Conservation (phyloP, 1,140 invertebrate genomes). For the Cyphomyrmex costatus region DNA sequence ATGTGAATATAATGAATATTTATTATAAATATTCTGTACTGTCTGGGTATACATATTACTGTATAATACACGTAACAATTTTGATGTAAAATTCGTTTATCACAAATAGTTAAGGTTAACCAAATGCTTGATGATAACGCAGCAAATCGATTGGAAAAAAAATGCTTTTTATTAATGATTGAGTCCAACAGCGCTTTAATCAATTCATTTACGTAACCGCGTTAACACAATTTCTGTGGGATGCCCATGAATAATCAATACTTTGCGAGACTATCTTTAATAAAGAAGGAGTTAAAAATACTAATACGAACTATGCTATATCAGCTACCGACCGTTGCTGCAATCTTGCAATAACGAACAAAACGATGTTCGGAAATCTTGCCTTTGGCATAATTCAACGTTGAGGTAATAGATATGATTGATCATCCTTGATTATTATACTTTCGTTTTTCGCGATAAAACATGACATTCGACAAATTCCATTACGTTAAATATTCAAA, state of each 20-base stretch:
- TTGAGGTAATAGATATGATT: not conserved
- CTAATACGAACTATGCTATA: slow-evolving; percentile 18
- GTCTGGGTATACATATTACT: too few relatives aligned
- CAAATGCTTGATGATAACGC: not conserved
- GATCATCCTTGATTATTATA: not conserved
- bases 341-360: slow-evolving; percentile 31
- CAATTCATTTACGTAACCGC: slow-evolving; percentile 57
- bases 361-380: slow-evolving; percentile 12
- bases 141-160: slow-evolving; percentile 22
- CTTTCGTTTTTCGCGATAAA: not conserved
- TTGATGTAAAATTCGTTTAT: slow-evolving; percentile 17
- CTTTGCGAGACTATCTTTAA: slow-evolving; percentile 57
- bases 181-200: slow-evolving; percentile 24
- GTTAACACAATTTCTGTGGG: slow-evolving; percentile 54
- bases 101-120: not conserved
- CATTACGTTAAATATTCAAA: not conserved
- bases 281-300: slow-evolving; percentile 54
- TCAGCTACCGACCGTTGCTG: not conserved
- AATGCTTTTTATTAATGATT: slow-evolving; percentile 36
- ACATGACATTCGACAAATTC: not conserved
- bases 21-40: too few relatives aligned
- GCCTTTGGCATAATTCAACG: not conserved
- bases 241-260: slow-evolving; percentile 54
- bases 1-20: too few relatives aligned
- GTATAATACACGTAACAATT: not conserved